phyloP scores from a whole-genome alignment of 2,888 invertebrate species.

The Pristionchus japonicus region DNA sequence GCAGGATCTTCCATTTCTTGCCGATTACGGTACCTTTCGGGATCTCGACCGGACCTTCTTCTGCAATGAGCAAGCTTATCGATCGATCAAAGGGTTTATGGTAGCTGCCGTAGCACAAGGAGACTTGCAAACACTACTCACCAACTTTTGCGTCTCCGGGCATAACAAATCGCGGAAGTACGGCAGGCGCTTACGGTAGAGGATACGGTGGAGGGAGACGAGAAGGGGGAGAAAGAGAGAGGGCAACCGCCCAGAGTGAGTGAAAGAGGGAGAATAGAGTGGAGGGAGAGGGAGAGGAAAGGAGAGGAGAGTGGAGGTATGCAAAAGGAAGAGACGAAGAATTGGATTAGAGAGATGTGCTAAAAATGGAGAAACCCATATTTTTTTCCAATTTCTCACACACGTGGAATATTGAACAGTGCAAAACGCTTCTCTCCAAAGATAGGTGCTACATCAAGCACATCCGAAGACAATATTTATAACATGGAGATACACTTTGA shows the following conservation, averaged over 20 bases:
- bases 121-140: not conserved
- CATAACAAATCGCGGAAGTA: not conserved
- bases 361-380: too few species aligned
- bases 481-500: too few species aligned
- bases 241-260: slow-evolving; percentile 10
- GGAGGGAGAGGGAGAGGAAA: not conserved
- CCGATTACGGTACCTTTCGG: slow-evolving; percentile 40
- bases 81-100: not conserved
- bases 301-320: not conserved
- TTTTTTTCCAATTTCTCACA: too few species aligned
- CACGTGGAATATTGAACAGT: too few species aligned
- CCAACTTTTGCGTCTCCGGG: slow-evolving; percentile 6
- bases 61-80: not conserved
- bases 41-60: slow-evolving; percentile 45
- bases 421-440: too few species aligned
- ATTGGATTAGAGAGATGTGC: too few species aligned
- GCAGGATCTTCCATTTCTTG: slow-evolving; percentile 36
- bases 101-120: not conserved
- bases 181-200: not conserved
- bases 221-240: not conserved
- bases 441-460: not conserved
- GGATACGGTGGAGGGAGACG: not conserved
- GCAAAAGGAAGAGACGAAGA: not conserved
- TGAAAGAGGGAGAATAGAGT: not conserved
- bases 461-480: not conserved